Evolutionary conservation across 2,888 invertebrate species (phyloP), one percentile per base, ranked within the genome.

Genomic region (Stenolophus ochropezus): DNA sequence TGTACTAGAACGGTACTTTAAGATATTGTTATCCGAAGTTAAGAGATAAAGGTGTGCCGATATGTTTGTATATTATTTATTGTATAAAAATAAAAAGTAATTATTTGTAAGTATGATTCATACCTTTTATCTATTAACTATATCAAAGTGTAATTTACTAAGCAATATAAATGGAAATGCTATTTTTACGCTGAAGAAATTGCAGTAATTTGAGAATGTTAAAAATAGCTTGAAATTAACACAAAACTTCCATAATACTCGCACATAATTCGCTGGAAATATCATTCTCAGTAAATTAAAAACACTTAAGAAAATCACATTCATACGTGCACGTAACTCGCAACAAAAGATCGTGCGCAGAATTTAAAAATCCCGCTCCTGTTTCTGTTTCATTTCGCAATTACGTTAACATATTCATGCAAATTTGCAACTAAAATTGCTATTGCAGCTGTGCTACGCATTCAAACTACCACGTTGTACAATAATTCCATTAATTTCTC

Each of bases 351-450:
- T 33, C 65, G 65, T 69, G 65, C 65, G 5, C 18, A 8, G 65
- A 18, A 69, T 69, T 33, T 33, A 33, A 69, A 69, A 69, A 69
- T 11, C 27, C 3, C 11, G 65, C 33, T 33, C 18, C 18, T 69
- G 65, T 69, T 69, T 23, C n/a, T n/a, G n/a, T n/a, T n/a, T 2
- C 65, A 69, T 73, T 73, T 73, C 14, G 49, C 49, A 73, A 73
- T 73, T 73, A 73, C 21, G 21, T 73, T 47, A 73, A 73, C 20
- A 73, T 73, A 73, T 73, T 73, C 49, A 47, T 73, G 49, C 47
- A 47, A 49, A 73, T 73, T 73, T 73, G 73, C 73, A 73, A 73
- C 73, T 73, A 49, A 73, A 73, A 73, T 73, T 73, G 49, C 49
- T 20, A 23, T 14, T 49, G 49, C 49, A 49, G 49, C 47, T 49